Conservation (phyloP, 2,888 invertebrate genomes). For the Abscondita cerata region DNA sequence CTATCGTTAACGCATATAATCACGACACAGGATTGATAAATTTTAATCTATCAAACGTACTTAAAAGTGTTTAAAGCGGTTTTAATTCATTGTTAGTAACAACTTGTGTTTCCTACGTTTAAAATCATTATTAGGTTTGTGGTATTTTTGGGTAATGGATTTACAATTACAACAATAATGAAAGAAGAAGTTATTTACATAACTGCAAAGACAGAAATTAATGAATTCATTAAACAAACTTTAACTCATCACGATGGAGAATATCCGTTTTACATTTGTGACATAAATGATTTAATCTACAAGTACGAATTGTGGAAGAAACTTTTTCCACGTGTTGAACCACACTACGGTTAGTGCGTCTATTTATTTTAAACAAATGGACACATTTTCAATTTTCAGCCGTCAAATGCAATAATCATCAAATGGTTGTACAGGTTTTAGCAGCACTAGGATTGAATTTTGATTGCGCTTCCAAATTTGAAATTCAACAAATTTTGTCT, state of each 20-base stretch:
- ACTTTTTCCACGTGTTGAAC: constrained; percentile 85
- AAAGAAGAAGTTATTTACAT: neutral
- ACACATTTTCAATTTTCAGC: constrained; percentile 60
- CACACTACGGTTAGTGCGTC: constrained; percentile 89
- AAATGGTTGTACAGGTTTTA: constrained; percentile 80
- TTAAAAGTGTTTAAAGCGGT: too few relatives aligned
- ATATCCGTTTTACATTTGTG: constrained; percentile 90
- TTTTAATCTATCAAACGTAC: too few relatives aligned
- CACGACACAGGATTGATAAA: too few relatives aligned
- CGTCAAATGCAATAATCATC: constrained; percentile 96
- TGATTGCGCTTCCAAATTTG: constrained; percentile 96
- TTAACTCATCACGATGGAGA: constrained; percentile 62
- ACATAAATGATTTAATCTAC: constrained; percentile 83
- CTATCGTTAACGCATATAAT: too few relatives aligned
- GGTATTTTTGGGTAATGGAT: too few relatives aligned
- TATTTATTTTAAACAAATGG: neutral
- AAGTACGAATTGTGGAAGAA: constrained; percentile 85
- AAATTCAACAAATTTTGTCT: constrained; percentile 82
- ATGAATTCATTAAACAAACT: too few relatives aligned
- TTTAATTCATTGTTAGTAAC: too few relatives aligned
- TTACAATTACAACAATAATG: too few relatives aligned
- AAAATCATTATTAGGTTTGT: too few relatives aligned
- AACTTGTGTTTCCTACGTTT: too few relatives aligned
- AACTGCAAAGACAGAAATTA: neutral
- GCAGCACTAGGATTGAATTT: constrained; percentile 90